These are phyloP conservation scores for Phytoseiulus persimilis DNA, from an alignment of 2,888 invertebrate species.

Conservation along the genomic window DNA sequence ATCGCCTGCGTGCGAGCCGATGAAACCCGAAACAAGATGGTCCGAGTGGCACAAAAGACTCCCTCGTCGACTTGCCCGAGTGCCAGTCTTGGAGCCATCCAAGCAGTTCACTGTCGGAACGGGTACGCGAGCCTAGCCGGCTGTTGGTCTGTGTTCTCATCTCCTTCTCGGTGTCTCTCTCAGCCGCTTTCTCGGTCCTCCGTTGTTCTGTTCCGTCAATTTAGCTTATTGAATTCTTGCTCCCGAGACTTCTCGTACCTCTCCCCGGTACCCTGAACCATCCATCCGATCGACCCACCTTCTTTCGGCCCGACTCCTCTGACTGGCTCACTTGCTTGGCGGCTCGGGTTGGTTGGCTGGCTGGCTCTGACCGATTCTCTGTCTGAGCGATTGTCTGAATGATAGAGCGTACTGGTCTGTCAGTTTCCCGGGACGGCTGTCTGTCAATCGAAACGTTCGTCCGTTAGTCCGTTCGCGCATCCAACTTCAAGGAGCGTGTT, in stretches of 20 bases:
- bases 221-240: background rate
- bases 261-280: background rate
- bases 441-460: background rate
- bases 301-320: background rate
- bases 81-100: background rate
- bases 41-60: background rate
- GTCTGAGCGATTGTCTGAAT: background rate
- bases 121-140: background rate
- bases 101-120: background rate
- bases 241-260: background rate
- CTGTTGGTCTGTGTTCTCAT: background rate
- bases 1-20: background rate
- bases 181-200: background rate
- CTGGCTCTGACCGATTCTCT: background rate
- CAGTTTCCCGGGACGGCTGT: background rate
- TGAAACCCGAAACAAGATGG: background rate
- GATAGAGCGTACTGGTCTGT: background rate
- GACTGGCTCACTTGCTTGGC: background rate
- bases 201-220: slow-evolving; percentile 5
- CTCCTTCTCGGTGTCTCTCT: background rate
- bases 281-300: background rate
- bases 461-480: background rate
- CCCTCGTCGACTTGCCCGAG: background rate
- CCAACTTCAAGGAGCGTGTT: background rate
- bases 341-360: background rate